These are phyloP conservation scores for Amblyopsis rosae DNA, from an alignment of 2,113 vertebrate species.

Conservation along the genomic window DNA sequence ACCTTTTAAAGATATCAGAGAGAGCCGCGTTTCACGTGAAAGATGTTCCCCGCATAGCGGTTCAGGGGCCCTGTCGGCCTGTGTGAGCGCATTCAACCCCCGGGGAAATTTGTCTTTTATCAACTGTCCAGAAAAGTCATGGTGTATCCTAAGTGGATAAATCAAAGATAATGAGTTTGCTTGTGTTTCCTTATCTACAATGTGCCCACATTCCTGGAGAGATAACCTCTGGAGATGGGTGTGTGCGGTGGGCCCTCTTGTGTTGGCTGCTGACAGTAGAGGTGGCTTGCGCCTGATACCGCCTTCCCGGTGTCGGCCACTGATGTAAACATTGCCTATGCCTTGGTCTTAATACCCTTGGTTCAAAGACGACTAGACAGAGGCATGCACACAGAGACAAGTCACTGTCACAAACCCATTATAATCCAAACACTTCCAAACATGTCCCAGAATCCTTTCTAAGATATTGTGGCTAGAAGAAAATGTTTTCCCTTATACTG, in stretches of 20 bases:
- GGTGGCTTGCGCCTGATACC: constrained; percentile 31
- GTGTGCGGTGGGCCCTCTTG: constrained; percentile 14
- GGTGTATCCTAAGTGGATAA: constrained; percentile 68
- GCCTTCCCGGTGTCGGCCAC: constrained; percentile 10
- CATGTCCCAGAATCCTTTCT: neutral
- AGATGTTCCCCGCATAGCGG: constrained; percentile 62
- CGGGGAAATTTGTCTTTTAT: constrained; percentile 79
- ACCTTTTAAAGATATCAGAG: constrained; percentile 78
- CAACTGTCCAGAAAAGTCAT: constrained; percentile 75
- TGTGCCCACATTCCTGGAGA: constrained; percentile 58
- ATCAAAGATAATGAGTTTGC: constrained; percentile 72
- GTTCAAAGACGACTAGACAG: constrained; percentile 14
- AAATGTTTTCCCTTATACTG: too few species aligned
- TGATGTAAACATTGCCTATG: constrained; percentile 9
- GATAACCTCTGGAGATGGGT: constrained; percentile 55
- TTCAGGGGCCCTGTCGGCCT: constrained; percentile 47
- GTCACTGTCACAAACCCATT: neutral
- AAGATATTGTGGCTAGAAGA: neutral
- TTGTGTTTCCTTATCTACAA: constrained; percentile 69
- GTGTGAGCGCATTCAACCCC: constrained; percentile 44
- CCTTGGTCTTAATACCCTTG: constrained; percentile 13
- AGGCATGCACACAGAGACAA: constrained; percentile 8
- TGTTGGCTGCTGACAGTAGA: constrained; percentile 24
- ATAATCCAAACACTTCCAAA: constrained; percentile 7
- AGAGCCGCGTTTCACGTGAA: constrained; percentile 63